Evolutionary conservation across 2,888 invertebrate genomes (phyloP).

Genomic region (Odontocolon sp.): DNA sequence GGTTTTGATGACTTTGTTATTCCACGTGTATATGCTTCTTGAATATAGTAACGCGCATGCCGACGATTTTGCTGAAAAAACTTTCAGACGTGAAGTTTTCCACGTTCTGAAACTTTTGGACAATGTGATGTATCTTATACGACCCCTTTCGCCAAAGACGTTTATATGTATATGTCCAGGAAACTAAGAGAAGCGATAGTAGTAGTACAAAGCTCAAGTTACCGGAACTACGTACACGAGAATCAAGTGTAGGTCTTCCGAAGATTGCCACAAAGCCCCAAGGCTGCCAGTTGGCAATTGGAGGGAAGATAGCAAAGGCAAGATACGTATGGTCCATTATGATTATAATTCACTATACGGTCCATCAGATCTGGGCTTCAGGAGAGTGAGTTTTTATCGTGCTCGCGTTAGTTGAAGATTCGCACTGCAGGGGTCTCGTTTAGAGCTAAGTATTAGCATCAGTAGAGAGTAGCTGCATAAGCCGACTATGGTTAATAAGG

Average conservation of each 20-base stretch:
- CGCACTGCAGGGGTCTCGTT: constrained; percentile 6
- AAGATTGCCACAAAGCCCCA: background rate
- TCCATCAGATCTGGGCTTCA: constrained; percentile 3
- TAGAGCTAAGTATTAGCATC: background rate
- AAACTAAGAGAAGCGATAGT: too few species aligned
- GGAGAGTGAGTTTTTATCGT: constrained; percentile 17
- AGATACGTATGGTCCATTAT: constrained; percentile 5
- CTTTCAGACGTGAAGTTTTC: too few species aligned
- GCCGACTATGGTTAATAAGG: constrained; percentile 23
- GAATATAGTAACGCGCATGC: background rate
- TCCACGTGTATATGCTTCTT: background rate
- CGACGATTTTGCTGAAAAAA: too few species aligned
- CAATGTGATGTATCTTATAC: too few species aligned
- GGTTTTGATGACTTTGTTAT: constrained; percentile 15
- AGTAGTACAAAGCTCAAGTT: too few species aligned
- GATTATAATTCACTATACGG: constrained; percentile 29
- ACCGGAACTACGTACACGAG: background rate
- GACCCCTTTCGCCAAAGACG: too few species aligned
- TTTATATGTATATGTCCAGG: too few species aligned
- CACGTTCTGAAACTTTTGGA: too few species aligned
- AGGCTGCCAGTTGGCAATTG: constrained; percentile 1
- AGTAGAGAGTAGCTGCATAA: background rate
- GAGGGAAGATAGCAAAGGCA: background rate
- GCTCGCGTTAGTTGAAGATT: constrained; percentile 5
- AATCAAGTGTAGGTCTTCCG: background rate